Base-by-base conservation (phyloP, 2,888 invertebrate genomes). In the Pachydiplax longipennis region DNA sequence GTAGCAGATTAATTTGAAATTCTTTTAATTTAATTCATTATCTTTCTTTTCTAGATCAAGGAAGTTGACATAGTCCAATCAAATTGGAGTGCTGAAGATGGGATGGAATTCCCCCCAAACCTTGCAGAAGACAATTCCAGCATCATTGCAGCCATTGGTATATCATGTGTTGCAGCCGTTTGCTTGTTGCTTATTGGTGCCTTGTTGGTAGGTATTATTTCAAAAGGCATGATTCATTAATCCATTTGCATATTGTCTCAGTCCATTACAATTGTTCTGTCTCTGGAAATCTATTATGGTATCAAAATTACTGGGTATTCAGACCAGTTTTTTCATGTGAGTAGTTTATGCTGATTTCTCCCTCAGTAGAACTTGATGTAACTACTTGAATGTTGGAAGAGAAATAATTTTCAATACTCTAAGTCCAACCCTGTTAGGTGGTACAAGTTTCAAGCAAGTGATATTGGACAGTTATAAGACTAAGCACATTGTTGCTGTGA, bases 91-190 rank as follows among this genome's bases (percentile, higher is more conserved):
- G 91, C 91, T 2, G 90, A 91, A 37, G 81, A 73, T 73, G 31
- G 73, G 25, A 31, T 73, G 25, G 73, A 73, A 13, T 73, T 91
- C 58, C 91, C 92, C 25, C 91, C 91, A n/a, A 90, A 61, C 37
- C 61, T 37, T 13, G 2, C 92, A 22, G 65, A 91, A 22, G 91
- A 94, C 87, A 92, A 92, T 94, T 92, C 94, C 93, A 53, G 97
- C 91, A 96, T 97, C 8, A 96, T 97, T 90, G 96, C 97, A 18
- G 98, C 98, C 22, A 97, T 98, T 91, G 96, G 97, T 12, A 97
- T 98, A 91, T 97, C 97, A 92, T 96, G 96, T 18, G 96, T 98
- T 91, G 98, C 97, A 12, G 97, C 97, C 25, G 95, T 97, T 90
- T 97, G 97, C 82, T 94, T 98, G 90, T 94, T 98, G 80, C 94